A percentile compares a stretch with the other conserved stretches of the same genome.
Evolutionary conservation across 1,140 invertebrate species (phyloP).

Genomic region (Neelides sp.): DNA sequence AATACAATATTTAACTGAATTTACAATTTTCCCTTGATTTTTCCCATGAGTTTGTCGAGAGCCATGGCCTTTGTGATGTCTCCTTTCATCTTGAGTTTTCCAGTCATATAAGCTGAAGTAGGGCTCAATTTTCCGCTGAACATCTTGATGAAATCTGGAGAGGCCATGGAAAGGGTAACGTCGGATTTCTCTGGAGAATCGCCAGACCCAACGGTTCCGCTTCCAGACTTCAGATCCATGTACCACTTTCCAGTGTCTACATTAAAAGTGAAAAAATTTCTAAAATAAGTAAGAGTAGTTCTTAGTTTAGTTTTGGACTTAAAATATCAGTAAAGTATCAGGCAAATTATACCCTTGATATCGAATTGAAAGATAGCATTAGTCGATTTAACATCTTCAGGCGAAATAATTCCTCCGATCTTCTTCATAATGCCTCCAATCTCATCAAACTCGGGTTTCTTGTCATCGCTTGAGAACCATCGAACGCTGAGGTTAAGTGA

Average conservation of each 20-base stretch:
- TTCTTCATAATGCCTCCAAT: conserved; percentile 52
- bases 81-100: conserved; percentile 88
- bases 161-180: conserved; percentile 72
- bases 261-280: neutral
- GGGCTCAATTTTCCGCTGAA: conserved; percentile 35
- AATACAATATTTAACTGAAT: no score
- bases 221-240: conserved; percentile 77
- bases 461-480: no score
- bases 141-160: conserved; percentile 44
- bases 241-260: conserved; percentile 46
- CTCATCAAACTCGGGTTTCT: no score
- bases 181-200: conserved; percentile 55
- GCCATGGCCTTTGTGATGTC: conserved; percentile 92
- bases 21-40: conserved; percentile 59
- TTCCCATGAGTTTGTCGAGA: conserved; percentile 81
- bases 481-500: no score
- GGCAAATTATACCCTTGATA: conserved; percentile 64
- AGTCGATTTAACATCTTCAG: conserved; percentile 65
- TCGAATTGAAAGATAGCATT: conserved; percentile 79
- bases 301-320: no score
- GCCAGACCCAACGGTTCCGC: conserved; percentile 64
- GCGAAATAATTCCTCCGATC: conserved; percentile 51
- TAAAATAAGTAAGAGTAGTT: neutral
- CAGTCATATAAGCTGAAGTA: conserved; percentile 54
- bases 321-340: no score